A percentile compares a stretch with the other conserved stretches of the same genome.
These are phyloP conservation scores for Limnephilus rhombicus DNA, from an alignment of 2,888 invertebrate genomes.

Conservation along the genomic window DNA sequence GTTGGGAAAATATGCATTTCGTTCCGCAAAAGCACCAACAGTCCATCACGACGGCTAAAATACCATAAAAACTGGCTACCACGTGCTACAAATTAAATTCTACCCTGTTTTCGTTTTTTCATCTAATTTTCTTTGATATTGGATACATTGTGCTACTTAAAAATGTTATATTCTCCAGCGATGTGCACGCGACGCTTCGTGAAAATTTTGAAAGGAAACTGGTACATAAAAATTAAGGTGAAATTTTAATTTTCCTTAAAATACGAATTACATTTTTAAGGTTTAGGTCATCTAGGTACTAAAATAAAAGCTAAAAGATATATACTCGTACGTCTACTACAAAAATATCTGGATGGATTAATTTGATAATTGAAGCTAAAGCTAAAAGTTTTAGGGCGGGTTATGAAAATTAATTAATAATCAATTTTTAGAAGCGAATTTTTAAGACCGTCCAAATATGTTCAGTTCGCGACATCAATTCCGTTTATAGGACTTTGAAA, in stretches of 20 bases:
- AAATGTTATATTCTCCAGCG: background rate
- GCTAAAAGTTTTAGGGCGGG: no score
- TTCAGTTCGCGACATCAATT: no score
- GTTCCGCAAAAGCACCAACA: background rate
- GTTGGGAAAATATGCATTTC: slow-evolving; percentile 27
- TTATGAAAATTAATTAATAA: no score
- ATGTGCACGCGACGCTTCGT: background rate
- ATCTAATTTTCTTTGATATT: background rate
- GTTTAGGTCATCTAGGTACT: background rate
- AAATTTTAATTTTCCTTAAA: background rate
- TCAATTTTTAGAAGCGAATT: no score
- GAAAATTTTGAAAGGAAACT: background rate
- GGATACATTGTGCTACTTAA: background rate
- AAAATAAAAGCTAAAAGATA: no score
- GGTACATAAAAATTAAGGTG: background rate
- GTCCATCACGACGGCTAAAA: background rate
- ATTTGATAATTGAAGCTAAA: no score
- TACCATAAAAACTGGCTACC: background rate
- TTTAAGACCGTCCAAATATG: no score
- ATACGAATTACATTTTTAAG: background rate
- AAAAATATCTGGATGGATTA: no score
- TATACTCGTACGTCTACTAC: no score
- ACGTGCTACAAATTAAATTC: background rate
- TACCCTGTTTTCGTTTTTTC: background rate
- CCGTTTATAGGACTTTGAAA: no score